Percentiles rank a stretch among this genome's conserved stretches.
Conservation (phyloP, 2,797 vertebrate species). For the Eospalax fontanierii region DNA sequence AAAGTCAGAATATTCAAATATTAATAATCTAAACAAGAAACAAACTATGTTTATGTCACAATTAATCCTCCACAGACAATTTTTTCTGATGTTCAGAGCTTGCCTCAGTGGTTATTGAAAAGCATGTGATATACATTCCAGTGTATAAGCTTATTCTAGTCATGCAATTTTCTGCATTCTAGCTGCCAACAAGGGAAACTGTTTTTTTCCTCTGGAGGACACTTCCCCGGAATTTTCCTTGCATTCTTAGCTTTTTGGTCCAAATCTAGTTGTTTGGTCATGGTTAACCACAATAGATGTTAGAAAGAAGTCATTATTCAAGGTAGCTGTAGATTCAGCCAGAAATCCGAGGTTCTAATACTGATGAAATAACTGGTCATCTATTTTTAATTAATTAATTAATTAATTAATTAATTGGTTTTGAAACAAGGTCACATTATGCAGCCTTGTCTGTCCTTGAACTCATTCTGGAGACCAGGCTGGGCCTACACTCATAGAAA, state of each 20-base stretch:
- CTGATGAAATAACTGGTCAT: background rate
- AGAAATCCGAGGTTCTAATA: background rate
- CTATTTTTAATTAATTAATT: too few relatives aligned
- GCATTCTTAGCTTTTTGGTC: background rate
- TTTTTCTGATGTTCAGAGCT: background rate
- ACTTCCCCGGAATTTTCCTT: background rate
- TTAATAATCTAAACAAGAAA: background rate
- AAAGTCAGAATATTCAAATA: conserved; percentile 36
- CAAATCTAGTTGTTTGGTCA: background rate
- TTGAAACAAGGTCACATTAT: too few relatives aligned
- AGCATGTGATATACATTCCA: background rate
- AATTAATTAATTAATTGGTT: too few relatives aligned
- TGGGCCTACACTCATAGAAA: too few relatives aligned
- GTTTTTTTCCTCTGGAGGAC: background rate
- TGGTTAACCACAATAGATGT: background rate
- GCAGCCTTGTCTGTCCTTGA: too few relatives aligned
- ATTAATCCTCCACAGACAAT: background rate
- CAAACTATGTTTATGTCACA: background rate
- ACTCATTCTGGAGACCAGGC: too few relatives aligned
- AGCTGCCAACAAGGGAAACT: background rate
- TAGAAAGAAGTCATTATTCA: background rate
- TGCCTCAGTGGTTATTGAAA: background rate
- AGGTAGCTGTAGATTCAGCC: too few relatives aligned
- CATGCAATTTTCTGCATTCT: background rate
- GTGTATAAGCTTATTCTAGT: background rate